Evolutionary conservation across 2,797 vertebrate genomes (phyloP).

Genomic region (Limosa lapponica): DNA sequence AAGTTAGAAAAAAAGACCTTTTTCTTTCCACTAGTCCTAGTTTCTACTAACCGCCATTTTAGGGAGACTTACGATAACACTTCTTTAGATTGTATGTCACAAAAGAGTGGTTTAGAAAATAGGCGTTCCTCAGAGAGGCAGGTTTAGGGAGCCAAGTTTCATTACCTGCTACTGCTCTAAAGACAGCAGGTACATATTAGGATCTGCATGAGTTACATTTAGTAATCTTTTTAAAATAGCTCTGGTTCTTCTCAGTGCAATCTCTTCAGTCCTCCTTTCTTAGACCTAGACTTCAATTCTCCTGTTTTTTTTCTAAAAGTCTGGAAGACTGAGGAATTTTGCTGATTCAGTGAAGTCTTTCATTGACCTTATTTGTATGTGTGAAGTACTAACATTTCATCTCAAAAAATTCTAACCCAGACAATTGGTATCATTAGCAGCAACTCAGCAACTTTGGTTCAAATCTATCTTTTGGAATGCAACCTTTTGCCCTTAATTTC

Average conservation of each 20-base stretch:
- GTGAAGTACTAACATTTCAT: not conserved
- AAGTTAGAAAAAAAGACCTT: not conserved
- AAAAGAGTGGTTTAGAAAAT: not conserved
- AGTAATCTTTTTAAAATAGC: not conserved
- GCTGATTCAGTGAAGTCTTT: conserved; percentile 33
- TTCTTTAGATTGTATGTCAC: not conserved
- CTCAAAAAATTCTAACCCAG: not conserved
- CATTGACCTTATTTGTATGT: conserved; percentile 14
- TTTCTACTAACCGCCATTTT: not conserved
- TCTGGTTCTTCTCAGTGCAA: not conserved
- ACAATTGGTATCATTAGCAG: not conserved
- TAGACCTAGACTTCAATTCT: not conserved
- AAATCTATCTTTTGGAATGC: not conserved
- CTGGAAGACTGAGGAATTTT: not conserved
- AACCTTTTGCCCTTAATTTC: not conserved
- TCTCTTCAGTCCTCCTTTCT: not conserved
- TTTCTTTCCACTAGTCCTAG: not conserved
- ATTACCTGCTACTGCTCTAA: not conserved
- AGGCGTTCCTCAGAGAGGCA: not conserved
- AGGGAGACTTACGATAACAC: not conserved
- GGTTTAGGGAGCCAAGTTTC: not conserved
- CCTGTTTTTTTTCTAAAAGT: not conserved
- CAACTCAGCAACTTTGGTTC: conserved; percentile 9
- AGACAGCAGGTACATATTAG: not conserved
- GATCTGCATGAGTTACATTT: not conserved